These are phyloP conservation scores for Nephrocerus scutellatus DNA, from an alignment of 2,888 invertebrate species.

Conservation along the genomic window DNA sequence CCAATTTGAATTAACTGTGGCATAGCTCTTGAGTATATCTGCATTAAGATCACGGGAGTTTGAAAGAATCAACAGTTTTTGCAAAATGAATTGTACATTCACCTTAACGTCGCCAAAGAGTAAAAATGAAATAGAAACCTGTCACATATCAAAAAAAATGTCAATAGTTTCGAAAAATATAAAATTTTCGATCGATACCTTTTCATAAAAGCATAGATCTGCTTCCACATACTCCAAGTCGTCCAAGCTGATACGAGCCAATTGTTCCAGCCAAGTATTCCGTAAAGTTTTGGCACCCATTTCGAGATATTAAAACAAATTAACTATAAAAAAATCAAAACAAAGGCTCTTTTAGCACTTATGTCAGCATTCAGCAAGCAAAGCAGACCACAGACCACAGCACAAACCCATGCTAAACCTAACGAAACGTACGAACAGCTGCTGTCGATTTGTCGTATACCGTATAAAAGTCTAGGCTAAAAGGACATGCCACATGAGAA, in stretches of 20 bases:
- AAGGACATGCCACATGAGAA: no score
- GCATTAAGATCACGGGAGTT: constrained; percentile 14
- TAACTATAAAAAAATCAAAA: no score
- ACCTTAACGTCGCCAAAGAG: constrained; percentile 36
- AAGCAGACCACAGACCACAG: no score
- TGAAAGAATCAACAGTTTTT: constrained; percentile 33
- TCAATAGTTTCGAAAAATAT: no score
- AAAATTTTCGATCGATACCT: constrained; percentile 33
- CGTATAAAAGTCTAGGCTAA: no score
- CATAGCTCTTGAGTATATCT: constrained; percentile 33
- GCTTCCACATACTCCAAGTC: constrained; percentile 46
- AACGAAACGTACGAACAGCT: no score
- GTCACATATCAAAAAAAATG: constrained; percentile 9
- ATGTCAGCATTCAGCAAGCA: no score
- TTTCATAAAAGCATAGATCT: constrained; percentile 48
- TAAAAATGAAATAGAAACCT: constrained; percentile 40
- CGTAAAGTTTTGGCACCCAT: no score
- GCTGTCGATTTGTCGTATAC: no score
- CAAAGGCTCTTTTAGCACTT: no score
- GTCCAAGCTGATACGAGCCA: constrained; percentile 28
- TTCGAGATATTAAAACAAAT: no score
- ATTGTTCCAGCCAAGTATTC: constrained; percentile 9
- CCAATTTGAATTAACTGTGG: constrained; percentile 43
- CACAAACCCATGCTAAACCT: no score
- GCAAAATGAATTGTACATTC: constrained; percentile 32